phyloP scores from a whole-genome alignment of 2,113 vertebrate species.

The Nanger granti region DNA sequence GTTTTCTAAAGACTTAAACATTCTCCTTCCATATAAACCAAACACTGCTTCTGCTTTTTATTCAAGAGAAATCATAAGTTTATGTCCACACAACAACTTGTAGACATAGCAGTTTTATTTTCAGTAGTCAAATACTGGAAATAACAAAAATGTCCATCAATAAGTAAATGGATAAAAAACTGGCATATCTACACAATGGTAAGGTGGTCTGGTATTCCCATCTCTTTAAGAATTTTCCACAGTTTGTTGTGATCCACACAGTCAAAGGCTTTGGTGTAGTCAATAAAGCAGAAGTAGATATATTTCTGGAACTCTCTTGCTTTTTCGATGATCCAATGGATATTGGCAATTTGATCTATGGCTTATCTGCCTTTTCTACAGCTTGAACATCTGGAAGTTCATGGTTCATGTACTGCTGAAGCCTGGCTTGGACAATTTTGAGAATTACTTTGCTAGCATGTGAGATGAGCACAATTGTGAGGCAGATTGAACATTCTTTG shows the following conservation, averaged over 20 bases:
- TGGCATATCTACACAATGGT: background rate
- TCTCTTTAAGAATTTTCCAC: background rate
- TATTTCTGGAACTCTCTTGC: background rate
- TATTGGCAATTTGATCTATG: background rate
- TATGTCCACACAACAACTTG: background rate
- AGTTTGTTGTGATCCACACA: background rate
- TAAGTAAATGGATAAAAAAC: background rate
- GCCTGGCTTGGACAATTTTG: background rate
- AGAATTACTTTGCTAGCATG: background rate
- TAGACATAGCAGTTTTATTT: background rate
- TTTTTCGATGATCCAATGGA: background rate
- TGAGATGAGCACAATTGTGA: background rate
- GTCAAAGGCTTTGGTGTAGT: background rate
- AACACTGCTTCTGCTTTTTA: background rate
- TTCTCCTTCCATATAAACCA: background rate
- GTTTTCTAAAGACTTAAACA: background rate
- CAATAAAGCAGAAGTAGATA: background rate
- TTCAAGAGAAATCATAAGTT: background rate
- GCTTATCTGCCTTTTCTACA: background rate
- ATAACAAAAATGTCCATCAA: background rate
- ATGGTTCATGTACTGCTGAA: fast-evolving
- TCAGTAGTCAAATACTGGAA: background rate
- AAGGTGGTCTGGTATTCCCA: background rate
- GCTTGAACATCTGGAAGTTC: background rate
- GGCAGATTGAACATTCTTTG: background rate